Conservation (phyloP, 2,797 vertebrate species). For the Gymnopithys bicolor region DNA sequence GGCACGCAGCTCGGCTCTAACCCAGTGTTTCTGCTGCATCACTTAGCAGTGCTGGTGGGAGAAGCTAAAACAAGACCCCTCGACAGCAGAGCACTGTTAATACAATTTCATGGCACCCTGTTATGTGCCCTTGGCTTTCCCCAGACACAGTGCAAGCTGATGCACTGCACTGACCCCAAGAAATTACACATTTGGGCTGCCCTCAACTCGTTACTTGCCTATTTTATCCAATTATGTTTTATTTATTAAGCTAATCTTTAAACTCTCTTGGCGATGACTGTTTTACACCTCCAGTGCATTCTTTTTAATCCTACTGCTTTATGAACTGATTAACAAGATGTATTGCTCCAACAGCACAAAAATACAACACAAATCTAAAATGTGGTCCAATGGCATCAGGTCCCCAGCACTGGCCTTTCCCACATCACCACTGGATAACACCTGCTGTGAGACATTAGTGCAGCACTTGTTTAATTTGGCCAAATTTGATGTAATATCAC, state of each 20-base stretch:
- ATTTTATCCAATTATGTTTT: constrained; percentile 17
- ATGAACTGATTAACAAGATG: constrained; percentile 12
- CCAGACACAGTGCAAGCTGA: background rate
- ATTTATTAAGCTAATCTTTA: constrained; percentile 25
- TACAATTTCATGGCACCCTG: background rate
- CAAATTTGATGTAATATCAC: constrained; percentile 17
- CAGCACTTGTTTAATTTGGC: constrained; percentile 30
- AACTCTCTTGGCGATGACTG: background rate
- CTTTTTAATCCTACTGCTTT: background rate
- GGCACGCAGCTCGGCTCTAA: background rate
- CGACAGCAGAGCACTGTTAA: background rate
- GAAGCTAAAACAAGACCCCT: background rate
- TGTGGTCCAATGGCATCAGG: background rate
- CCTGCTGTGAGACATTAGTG: background rate
- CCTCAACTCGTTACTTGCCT: background rate
- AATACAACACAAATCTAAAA: background rate
- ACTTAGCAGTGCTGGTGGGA: background rate
- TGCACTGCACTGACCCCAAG: background rate
- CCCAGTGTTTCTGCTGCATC: background rate
- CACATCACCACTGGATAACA: background rate
- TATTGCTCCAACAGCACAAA: constrained; percentile 2
- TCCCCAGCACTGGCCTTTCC: background rate
- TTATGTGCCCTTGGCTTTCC: background rate
- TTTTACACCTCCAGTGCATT: background rate
- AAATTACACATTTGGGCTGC: background rate